Base-by-base conservation (phyloP, 1,140 invertebrate species). In the Hylaeus anthracinus region DNA sequence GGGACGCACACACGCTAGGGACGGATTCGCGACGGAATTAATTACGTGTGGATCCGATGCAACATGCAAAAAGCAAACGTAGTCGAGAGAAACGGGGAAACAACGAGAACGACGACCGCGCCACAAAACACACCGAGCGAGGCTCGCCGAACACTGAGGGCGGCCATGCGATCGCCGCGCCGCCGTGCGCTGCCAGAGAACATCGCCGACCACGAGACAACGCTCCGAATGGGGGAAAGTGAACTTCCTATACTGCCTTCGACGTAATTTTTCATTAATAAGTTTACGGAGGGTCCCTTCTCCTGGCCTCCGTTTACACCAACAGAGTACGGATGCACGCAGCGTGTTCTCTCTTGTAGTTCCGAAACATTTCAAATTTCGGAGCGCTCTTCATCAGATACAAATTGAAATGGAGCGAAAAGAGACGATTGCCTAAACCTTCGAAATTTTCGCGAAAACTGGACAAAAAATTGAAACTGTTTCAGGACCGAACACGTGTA, bases 141-240 rank as follows among this genome's bases (percentile, higher is more conserved):
- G 90, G 86, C 90, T 91, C 90, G 90, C 26, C 81, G 90, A 92
- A 85, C 89, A 93, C 91, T 92, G 92, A 93, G 79, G 87, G 90
- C 91, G 87, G 92, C 92, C 90, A 92, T 91, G 90, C 91, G 88
- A 90, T 66, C 70, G 63, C 37, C 73, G 86, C 92, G 91, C 87
- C 90, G 74, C 86, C 85, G 83, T 41, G 60, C 84, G 90, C 51
- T 66, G 55, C 69, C 64, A 45, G n/a, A 12, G 1, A 3, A 26
- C 66, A 76, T 66, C 60, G 39, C 51, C 80, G 43, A 69, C 73
- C 82, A 79, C 80, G 81, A 81, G 87, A 82, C 82, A 58, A 60
- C 66, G 74, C 58, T 48, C 37, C 56, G 51, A 41, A 70, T 48
- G 70, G 72, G 74, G 75, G 75, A 70, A 76, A 77, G 60, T 71